These are phyloP conservation scores for Nesidiocoris tenuis DNA, from an alignment of 2,888 invertebrate species.

Conservation along the genomic window DNA sequence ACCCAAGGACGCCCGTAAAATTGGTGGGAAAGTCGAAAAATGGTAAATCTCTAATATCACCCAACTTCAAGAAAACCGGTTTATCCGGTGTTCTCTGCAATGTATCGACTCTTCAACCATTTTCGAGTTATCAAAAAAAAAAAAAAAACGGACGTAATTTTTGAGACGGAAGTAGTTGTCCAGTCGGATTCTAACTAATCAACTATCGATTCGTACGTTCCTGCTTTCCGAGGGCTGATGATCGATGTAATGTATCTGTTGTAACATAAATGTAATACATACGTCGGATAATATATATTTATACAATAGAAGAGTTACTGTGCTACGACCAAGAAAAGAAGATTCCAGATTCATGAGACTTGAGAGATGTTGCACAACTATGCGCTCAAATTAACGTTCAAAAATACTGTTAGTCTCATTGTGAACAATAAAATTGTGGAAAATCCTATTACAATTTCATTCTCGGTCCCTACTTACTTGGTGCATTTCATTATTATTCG, in stretches of 20 bases:
- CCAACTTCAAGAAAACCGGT: too few species aligned
- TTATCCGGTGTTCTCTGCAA: too few species aligned
- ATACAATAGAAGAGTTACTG: constrained; percentile 9
- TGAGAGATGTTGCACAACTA: constrained; percentile 25
- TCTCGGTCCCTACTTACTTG: too few species aligned
- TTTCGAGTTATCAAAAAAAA: too few species aligned
- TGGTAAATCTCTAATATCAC: too few species aligned
- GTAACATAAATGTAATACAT: constrained; percentile 15
- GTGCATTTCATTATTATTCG: too few species aligned
- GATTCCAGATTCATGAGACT: constrained; percentile 6
- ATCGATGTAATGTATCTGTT: constrained; percentile 13
- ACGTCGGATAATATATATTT: too few species aligned
- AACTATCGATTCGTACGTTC: not conserved
- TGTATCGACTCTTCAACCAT: too few species aligned
- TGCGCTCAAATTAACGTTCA: constrained; percentile 22
- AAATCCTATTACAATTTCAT: not conserved
- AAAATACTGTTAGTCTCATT: constrained; percentile 6
- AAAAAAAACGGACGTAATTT: constrained; percentile 14
- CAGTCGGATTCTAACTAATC: constrained; percentile 3
- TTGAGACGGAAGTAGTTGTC: constrained; percentile 9
- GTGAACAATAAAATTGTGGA: constrained; percentile 20
- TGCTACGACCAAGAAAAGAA: constrained; percentile 20
- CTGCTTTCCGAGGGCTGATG: not conserved
- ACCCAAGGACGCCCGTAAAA: too few species aligned
- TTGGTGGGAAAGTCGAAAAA: too few species aligned